These are phyloP conservation scores for Sipha flava DNA, from an alignment of 1,140 invertebrate genomes.

Conservation along the genomic window DNA sequence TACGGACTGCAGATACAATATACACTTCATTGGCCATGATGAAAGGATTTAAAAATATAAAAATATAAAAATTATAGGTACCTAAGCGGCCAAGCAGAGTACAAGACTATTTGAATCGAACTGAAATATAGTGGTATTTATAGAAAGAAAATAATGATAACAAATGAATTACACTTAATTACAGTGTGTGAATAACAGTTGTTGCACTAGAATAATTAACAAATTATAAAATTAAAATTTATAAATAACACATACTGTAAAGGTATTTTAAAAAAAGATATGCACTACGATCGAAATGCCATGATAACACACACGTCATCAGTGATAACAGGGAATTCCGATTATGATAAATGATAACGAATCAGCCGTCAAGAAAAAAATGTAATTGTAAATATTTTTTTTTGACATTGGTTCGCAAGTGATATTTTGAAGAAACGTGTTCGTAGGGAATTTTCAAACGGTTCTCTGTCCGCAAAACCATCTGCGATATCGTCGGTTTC, in stretches of 20 bases:
- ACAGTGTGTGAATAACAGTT: neutral
- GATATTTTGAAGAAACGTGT: too few relatives aligned
- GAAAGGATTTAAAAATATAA: neutral
- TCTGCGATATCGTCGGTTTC: too few relatives aligned
- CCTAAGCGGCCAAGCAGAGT: neutral
- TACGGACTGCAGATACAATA: conserved; percentile 57
- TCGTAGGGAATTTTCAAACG: too few relatives aligned
- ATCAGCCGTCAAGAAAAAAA: neutral
- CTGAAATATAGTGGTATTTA: neutral
- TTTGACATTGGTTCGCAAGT: too few relatives aligned
- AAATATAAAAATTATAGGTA: neutral
- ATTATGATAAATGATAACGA: neutral
- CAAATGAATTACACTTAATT: neutral
- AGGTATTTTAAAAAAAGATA: too few relatives aligned
- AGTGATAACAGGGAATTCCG: neutral
- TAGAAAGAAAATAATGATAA: neutral
- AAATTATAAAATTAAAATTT: neutral
- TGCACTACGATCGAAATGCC: too few relatives aligned
- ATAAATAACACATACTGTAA: neutral
- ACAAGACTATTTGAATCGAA: neutral
- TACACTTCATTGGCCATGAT: conserved; percentile 46
- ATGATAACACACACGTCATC: conserved; percentile 19
- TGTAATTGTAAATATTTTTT: neutral
- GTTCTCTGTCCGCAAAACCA: too few relatives aligned
- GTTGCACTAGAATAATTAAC: neutral